These are phyloP conservation scores for Orthosia gothica DNA, from an alignment of 2,888 invertebrate species.

Conservation along the genomic window DNA sequence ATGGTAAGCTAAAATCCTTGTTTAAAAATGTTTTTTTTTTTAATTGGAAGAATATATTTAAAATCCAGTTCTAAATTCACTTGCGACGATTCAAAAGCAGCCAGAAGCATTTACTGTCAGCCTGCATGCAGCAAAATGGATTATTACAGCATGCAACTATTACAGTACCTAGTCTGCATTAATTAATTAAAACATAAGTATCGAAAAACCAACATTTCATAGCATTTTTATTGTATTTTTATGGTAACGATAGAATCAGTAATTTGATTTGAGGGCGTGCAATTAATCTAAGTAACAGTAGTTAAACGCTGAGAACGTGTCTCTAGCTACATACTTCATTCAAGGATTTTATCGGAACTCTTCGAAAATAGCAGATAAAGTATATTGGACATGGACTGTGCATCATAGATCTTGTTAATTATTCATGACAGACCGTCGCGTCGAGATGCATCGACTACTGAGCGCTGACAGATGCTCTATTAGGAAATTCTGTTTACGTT, in stretches of 20 bases:
- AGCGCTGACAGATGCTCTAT: conserved; percentile 11
- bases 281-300: conserved; percentile 35
- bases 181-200: conserved; percentile 17
- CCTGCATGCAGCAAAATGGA: too few species aligned
- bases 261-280: conserved; percentile 2
- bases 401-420: conserved; percentile 34
- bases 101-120: too few species aligned
- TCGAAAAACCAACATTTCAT: background rate
- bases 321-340: background rate
- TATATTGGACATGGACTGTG: conserved; percentile 1
- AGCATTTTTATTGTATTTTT: conserved; percentile 26
- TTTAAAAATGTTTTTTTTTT: too few species aligned
- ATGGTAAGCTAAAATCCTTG: too few species aligned
- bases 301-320: conserved; percentile 19
- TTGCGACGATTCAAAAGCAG: too few species aligned
- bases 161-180: background rate
- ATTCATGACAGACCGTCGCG: background rate
- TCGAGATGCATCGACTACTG: conserved; percentile 4
- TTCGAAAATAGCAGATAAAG: background rate
- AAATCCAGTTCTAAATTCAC: too few species aligned
- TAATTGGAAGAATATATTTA: too few species aligned
- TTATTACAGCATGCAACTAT: too few species aligned
- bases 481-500: conserved; percentile 11
- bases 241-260: conserved; percentile 29
- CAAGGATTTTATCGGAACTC: background rate